These are phyloP conservation scores for Bombycilla garrulus DNA, from an alignment of 2,113 vertebrate genomes.

Conservation along the genomic window DNA sequence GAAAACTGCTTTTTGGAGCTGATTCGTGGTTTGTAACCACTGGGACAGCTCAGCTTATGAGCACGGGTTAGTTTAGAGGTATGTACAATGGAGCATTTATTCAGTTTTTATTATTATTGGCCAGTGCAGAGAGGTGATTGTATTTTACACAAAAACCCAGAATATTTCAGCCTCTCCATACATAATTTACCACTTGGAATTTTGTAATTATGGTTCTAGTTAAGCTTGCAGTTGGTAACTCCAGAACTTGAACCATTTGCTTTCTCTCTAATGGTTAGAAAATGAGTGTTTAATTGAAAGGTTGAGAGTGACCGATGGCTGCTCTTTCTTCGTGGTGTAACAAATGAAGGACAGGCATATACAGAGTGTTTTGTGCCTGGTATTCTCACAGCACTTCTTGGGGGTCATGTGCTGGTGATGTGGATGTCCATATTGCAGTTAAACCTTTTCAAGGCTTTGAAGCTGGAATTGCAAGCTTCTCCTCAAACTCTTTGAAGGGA, in stretches of 20 bases:
- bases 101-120: slow-evolving; percentile 44
- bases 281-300: slow-evolving; percentile 7
- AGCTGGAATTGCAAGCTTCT: neutral
- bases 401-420: neutral
- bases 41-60: neutral
- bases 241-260: neutral
- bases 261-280: neutral
- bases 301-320: neutral
- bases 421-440: neutral
- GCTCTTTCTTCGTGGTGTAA: neutral
- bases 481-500: neutral
- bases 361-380: neutral
- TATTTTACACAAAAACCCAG: slow-evolving; percentile 10
- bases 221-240: slow-evolving; percentile 10
- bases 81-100: neutral
- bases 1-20: neutral
- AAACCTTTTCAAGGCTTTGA: neutral
- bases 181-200: slow-evolving; percentile 36
- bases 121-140: neutral
- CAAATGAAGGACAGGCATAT: neutral
- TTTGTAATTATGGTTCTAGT: slow-evolving; percentile 35
- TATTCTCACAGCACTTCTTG: neutral
- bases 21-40: slow-evolving; percentile 9
- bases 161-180: neutral
- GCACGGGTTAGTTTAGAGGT: neutral